Conservation (phyloP, 2,797 vertebrate species). For the Falco columbarius region DNA sequence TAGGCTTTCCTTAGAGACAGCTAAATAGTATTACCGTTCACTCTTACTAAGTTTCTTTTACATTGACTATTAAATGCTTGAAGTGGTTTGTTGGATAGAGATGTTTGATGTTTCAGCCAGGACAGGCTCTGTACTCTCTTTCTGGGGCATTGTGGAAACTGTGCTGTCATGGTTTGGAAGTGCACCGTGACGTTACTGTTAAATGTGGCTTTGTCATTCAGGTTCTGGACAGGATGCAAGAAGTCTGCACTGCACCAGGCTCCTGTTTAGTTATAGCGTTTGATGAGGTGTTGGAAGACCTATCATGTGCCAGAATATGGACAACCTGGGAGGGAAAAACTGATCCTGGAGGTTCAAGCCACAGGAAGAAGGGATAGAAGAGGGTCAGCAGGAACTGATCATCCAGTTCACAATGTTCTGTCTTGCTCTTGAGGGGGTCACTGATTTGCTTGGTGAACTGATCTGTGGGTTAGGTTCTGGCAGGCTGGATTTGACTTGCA, state of each 20-base stretch:
- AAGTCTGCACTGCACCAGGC: accelerated
- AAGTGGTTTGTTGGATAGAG: neutral
- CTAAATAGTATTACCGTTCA: neutral
- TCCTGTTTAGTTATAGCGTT: neutral
- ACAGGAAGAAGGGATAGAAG: neutral
- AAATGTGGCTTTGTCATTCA: neutral
- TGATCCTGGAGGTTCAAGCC: neutral
- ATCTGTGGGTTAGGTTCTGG: neutral
- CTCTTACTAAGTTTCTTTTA: neutral
- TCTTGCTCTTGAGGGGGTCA: accelerated
- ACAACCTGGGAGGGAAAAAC: neutral
- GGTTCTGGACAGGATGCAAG: neutral
- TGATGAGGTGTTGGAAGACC: neutral
- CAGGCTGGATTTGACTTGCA: neutral
- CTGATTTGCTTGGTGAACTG: neutral
- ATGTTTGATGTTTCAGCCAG: neutral
- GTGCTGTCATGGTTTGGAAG: accelerated
- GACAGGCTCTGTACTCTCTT: neutral
- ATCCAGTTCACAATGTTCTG: accelerated
- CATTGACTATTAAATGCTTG: neutral
- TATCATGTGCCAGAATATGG: neutral
- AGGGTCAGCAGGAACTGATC: neutral
- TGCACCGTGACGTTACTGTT: neutral
- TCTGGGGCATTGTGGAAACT: neutral
- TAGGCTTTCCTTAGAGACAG: neutral